phyloP scores from a whole-genome alignment of 2,113 vertebrate genomes.

The Prunella himalayana region DNA sequence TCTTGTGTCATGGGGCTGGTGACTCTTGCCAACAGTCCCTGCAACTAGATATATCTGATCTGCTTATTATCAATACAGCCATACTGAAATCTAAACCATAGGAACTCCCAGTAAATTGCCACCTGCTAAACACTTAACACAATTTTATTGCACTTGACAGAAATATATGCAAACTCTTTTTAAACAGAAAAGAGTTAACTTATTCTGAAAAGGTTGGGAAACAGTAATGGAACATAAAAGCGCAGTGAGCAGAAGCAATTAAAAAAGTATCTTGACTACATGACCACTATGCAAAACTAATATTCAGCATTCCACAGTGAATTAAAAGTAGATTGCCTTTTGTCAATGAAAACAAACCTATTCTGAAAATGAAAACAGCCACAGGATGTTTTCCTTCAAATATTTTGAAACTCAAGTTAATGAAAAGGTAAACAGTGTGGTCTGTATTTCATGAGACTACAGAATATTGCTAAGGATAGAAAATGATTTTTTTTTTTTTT shows the following conservation, averaged over 20 bases:
- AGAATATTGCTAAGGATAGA: neutral
- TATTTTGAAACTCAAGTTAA: slow-evolving; percentile 37
- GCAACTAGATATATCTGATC: neutral
- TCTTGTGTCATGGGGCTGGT: neutral
- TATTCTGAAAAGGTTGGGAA: neutral
- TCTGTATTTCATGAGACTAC: neutral
- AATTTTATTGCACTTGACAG: neutral
- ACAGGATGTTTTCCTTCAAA: slow-evolving; percentile 52
- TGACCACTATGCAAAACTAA: slow-evolving; percentile 7
- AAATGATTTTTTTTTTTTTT: neutral
- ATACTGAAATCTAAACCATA: neutral
- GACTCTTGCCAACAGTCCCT: neutral
- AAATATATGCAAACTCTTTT: neutral
- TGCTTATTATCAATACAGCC: neutral
- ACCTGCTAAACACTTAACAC: neutral
- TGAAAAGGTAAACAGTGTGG: slow-evolving; percentile 31
- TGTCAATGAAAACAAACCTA: slow-evolving; percentile 53
- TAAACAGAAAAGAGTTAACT: neutral
- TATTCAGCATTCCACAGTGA: slow-evolving; percentile 44
- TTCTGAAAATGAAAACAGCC: slow-evolving; percentile 31
- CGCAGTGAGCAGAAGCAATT: slow-evolving; percentile 10
- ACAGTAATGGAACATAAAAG: neutral
- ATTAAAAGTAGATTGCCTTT: slow-evolving; percentile 54
- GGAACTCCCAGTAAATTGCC: neutral
- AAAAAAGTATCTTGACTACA: slow-evolving; percentile 28